Evolutionary conservation across 1,140 invertebrate species (phyloP).

Genomic region (Oscheius sp.): DNA sequence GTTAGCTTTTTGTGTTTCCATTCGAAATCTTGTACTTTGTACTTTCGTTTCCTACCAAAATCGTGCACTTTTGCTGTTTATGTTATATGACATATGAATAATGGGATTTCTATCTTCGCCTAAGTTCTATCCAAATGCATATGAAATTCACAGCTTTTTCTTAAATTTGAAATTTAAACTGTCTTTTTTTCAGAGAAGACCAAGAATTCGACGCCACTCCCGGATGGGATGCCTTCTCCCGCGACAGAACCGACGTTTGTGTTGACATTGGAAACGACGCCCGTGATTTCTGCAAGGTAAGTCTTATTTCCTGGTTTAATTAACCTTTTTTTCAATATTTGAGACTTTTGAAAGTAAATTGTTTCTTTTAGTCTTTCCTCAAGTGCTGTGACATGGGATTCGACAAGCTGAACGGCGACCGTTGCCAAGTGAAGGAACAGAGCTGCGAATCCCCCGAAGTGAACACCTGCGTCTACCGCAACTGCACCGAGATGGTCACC

Average conservation of each 20-base stretch:
- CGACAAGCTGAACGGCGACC: neutral
- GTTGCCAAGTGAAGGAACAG: neutral
- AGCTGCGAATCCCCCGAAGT: neutral
- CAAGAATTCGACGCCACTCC: neutral
- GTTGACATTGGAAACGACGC: neutral
- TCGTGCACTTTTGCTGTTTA: too few species aligned
- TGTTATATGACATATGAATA: too few species aligned
- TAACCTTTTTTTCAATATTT: neutral
- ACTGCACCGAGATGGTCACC: slow-evolving; percentile 1
- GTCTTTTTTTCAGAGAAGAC: neutral
- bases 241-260: neutral
- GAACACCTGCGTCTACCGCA: neutral
- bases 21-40: neutral
- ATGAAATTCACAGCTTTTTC: too few species aligned
- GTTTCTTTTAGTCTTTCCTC: neutral
- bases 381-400: neutral
- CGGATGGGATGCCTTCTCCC: neutral
- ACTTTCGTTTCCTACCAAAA: too few species aligned
- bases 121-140: too few species aligned
- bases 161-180: too few species aligned
- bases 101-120: too few species aligned
- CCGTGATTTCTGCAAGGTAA: neutral
- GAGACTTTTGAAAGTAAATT: neutral
- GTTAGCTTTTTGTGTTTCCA: neutral
- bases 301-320: neutral